Base-by-base conservation (phyloP, 2,888 invertebrate species). In the Blastobasis lacticolella region DNA sequence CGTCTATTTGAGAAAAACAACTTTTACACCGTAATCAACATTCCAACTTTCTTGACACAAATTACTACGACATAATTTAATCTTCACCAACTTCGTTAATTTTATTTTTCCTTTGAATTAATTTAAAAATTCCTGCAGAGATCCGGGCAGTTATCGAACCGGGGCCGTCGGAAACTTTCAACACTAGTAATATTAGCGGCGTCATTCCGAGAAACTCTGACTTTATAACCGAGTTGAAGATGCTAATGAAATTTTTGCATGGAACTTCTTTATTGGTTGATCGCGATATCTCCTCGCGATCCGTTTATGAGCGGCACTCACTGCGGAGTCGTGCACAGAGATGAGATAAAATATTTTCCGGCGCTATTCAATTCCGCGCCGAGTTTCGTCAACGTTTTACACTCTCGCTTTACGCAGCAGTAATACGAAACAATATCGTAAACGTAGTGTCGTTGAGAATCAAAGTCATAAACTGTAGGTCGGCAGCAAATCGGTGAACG, bases 81-180 rank as follows among this genome's bases (percentile, higher is more conserved):
- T 83, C 74, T 77, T 68, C 71, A 63, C 71, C 69, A 78, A 84
- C 77, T 83, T 81, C 73, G 75, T 75, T 81, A 83, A 86, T 83
- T 85, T 81, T 79, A 84, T 84, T 84, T 83, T 84, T 82, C 78
- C 78, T 78, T 78, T 81, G 77, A 84, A 84, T 84, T 83, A 83
- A 85, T 85, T 85, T 81, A 81, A 84, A 81, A 85, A 84, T 85
- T 85, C 83, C 77, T 73, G 67, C 75, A 66, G 74, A 74, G 77
- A 78, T 78, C 76, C 75, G 63, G 70, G 75, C 81, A 80, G 81
- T 84, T 84, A 83, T 84, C 73, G 81, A 84, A 82, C 74, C 82
- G 61, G 67, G 59, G 66, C 73, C 71, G 76, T 74, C 70, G 71
- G 64, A 73, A 84, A 84, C 78, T 85, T 83, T 80, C 70, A 73